Base-by-base conservation (phyloP, 2,113 vertebrate species). In the Muntiacus reevesi region DNA sequence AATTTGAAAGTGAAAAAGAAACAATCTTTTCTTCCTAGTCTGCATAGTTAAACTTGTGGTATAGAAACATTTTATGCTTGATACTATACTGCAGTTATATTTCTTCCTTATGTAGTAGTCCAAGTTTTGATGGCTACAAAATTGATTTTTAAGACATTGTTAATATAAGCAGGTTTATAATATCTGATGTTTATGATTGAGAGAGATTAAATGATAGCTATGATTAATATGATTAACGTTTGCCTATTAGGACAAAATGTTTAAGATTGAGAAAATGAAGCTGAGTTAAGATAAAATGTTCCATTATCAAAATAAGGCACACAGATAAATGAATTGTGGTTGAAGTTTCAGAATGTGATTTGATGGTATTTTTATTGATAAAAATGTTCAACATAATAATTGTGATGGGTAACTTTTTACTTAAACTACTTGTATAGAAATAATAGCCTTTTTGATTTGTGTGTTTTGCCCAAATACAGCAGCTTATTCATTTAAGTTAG, bases 251-350 rank as follows among this genome's bases (percentile, higher is more conserved):
- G 45, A 94, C 21, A 89, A 90, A 90, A 74, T 94, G 16, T 95
- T 7, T 6, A 82, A 87, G 52, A 87, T 89, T 79, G 95, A 97
- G 82, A 10, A 89, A 87, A 84, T 96, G 96, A 96, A 96, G 92
- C 94, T 30, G 92, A 97, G 25, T 89, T 86, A 74, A 74, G 21
- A 30, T 64, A 86, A 96, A 89, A 85, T 93, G 74, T 74, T 89
- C 15, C 54, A 94, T 94, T 82, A 81, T 84, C 36, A 87, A 60
- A 94, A 84, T 85, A 50, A 64, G 89, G 54, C 40, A 74, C 33
- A 2, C 14, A 86, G 33, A 97, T 60, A 85, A 95, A 74, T 67
- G 28, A 67, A 11, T 15, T 93, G 30, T 45, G 50, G 47, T 5
- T 64, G 1, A 62, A 25, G 71, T 96, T 76, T 97, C 82, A 91